phyloP scores from a whole-genome alignment of 2,888 invertebrate genomes.

The Minunthozetes semirufus region DNA sequence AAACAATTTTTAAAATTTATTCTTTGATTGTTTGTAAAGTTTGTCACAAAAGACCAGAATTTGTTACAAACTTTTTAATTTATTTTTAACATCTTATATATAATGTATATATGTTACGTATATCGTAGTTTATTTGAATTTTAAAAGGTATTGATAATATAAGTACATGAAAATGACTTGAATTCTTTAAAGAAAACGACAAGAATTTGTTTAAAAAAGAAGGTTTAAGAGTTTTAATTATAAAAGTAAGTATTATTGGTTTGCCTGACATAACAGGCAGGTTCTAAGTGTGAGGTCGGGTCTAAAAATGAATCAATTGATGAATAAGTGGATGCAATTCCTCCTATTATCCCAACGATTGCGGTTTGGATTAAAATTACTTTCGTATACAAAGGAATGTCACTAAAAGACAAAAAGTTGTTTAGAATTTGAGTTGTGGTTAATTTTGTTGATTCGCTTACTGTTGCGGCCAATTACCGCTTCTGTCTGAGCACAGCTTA shows the following conservation, averaged over 20 bases:
- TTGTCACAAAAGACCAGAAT: no score
- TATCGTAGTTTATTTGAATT: no score
- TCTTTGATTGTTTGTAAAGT: no score
- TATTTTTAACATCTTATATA: no score
- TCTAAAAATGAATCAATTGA: constrained; percentile 9
- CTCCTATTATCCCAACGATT: constrained; percentile 31
- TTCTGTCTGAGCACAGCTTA: constrained; percentile 48
- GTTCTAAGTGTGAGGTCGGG: not conserved
- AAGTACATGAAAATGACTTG: no score
- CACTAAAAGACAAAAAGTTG: not conserved
- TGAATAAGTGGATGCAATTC: constrained; percentile 28
- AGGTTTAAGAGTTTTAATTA: not conserved
- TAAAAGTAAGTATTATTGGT: not conserved
- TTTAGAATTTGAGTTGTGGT: not conserved
- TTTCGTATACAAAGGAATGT: not conserved
- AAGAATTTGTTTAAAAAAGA: no score
- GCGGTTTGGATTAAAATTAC: not conserved
- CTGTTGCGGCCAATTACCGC: constrained; percentile 51
- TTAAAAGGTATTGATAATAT: no score
- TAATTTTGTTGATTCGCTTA: constrained; percentile 42
- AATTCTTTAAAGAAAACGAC: no score
- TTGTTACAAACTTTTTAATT: no score
- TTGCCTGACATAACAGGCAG: not conserved
- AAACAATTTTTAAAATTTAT: no score
- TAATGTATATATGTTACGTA: no score